A percentile compares a stretch with the other conserved stretches of the same genome.
Evolutionary conservation across 1,140 invertebrate species (phyloP).

Genomic region (Procambarus clarkii): DNA sequence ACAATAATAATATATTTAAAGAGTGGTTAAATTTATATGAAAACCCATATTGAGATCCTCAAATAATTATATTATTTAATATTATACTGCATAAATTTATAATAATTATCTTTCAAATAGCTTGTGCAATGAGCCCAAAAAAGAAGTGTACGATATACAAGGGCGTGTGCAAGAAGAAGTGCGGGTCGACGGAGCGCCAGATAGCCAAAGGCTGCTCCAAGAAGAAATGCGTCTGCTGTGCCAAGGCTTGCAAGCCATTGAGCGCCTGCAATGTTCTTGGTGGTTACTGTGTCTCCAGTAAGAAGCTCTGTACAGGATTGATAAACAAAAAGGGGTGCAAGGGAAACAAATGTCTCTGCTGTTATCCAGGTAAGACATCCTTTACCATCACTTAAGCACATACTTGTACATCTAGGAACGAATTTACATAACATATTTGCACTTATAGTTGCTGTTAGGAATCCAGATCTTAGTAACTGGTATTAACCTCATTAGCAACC

Average conservation of each 20-base stretch:
- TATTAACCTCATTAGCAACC: too few species aligned
- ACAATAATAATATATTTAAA: too few species aligned
- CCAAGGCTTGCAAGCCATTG: neutral
- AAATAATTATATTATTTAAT: too few species aligned
- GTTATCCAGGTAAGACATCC: neutral
- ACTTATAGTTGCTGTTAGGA: too few species aligned
- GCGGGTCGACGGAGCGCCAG: neutral
- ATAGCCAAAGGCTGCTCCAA: constrained; percentile 16
- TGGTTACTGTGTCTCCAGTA: neutral
- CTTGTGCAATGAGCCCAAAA: neutral
- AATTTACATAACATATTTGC: too few species aligned
- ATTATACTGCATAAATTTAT: too few species aligned
- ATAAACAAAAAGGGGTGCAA: neutral
- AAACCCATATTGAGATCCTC: too few species aligned
- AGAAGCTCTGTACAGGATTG: neutral
- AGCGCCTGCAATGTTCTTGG: neutral
- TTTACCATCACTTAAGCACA: too few species aligned
- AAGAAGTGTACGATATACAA: constrained; percentile 6
- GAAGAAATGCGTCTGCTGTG: constrained; percentile 24
- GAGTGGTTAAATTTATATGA: too few species aligned
- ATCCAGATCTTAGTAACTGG: too few species aligned
- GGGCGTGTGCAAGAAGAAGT: neutral
- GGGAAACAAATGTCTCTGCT: neutral
- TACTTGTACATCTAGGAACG: too few species aligned
- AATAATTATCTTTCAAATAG: neutral